Base-by-base conservation (phyloP, 2,888 invertebrate genomes). In the Archips crataeganus region DNA sequence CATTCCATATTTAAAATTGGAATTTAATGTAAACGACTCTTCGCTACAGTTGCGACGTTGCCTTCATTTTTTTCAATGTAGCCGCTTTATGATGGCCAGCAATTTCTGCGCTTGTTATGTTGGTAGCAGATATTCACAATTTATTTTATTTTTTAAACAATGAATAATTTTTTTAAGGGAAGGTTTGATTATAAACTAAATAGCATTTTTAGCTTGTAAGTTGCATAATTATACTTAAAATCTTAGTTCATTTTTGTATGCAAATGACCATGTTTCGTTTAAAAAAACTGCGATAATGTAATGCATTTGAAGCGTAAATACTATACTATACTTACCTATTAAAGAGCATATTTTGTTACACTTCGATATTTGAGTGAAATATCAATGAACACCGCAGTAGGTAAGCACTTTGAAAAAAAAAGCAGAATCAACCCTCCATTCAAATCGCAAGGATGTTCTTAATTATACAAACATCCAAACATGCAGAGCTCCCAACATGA, bases 1-100 rank as follows among this genome's bases (percentile, higher is more conserved):
- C 87, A 87, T 87, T 86, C 86, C 84, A 83, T 86, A 86, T 86
- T 84, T 83, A 82, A 87, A 88, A 87, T 87, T 84, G 86, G 84
- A 86, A 87, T 88, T 87, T 85, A 86, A 89, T 88, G 87, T 87
- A 87, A 88, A 88, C 79, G 83, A 82, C 80, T 78, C 75, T 70
- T 74, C 77, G 70, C 57, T 64, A 77, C 77, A 74, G 72, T 75
- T 70, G 76, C 77, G 63, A 79, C 78, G 79, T 85, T 84, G 82
- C 81, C 78, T 76, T 78, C 75, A 80, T 82, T 82, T 79, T 77
- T 74, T 51, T 61, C 45, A 69, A 61, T 74, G 59, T 69, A 64
- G 45, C 64, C 64, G 34, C 59, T 60, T 71, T 61, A 42, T 61
- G 54, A 42, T 45, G 54, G 66, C 66, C 57, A 59, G 63, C 49